These are phyloP conservation scores for Cyanistes caeruleus DNA, from an alignment of 2,113 vertebrate genomes.

Conservation along the genomic window DNA sequence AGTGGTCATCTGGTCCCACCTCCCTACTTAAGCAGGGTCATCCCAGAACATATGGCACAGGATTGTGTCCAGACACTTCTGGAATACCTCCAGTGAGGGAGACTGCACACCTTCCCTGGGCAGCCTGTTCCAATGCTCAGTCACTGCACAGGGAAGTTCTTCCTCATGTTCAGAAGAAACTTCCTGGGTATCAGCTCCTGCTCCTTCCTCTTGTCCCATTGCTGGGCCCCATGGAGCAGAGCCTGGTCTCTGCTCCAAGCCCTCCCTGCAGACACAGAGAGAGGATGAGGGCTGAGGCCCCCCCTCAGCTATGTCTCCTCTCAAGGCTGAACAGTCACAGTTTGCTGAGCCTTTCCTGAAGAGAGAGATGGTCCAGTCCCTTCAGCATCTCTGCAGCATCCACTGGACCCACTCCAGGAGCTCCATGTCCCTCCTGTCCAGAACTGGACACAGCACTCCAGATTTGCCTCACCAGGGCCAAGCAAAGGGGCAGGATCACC, in stretches of 20 bases:
- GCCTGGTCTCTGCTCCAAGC: background rate
- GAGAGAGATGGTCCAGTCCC: background rate
- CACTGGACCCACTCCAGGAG: background rate
- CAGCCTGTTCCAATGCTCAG: background rate
- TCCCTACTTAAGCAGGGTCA: background rate
- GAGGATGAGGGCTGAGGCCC: background rate
- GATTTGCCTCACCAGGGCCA: background rate
- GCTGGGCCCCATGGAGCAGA: background rate
- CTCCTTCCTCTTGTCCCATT: background rate
- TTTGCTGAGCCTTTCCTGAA: background rate
- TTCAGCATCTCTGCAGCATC: background rate
- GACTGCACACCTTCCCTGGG: background rate
- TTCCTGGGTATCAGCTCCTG: background rate
- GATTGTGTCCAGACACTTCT: background rate
- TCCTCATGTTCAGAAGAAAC: background rate
- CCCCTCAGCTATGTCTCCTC: background rate
- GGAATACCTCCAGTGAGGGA: background rate
- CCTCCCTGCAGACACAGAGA: background rate
- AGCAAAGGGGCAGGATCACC: background rate
- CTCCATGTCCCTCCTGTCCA: background rate
- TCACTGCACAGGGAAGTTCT: background rate
- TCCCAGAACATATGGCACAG: background rate
- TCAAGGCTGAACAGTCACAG: background rate
- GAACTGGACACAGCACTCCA: background rate
- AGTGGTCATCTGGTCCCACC: background rate